phyloP scores from a whole-genome alignment of 2,113 vertebrate species.

The Tricholaema leucomelas region DNA sequence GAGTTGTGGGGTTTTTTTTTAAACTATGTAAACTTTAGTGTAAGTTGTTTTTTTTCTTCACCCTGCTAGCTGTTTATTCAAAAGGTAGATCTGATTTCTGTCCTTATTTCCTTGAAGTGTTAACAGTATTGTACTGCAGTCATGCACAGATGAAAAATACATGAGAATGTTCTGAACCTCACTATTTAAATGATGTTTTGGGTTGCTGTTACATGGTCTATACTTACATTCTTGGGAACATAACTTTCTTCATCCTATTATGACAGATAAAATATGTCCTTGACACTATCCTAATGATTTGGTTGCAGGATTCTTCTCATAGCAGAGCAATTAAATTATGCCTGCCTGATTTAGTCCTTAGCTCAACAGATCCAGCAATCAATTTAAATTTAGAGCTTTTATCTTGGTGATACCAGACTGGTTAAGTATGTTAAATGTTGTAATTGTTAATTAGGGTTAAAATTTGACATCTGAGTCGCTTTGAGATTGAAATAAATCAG shows the following conservation, averaged over 20 bases:
- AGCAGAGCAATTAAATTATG: slow-evolving; percentile 49
- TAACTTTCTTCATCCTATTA: slow-evolving; percentile 1
- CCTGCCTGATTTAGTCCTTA: slow-evolving; percentile 24
- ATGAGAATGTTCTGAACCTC: neutral
- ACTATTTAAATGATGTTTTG: neutral
- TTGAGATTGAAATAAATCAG: neutral
- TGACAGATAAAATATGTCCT: slow-evolving; percentile 23
- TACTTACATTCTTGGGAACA: neutral
- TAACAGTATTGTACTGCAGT: neutral
- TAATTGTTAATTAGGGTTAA: neutral
- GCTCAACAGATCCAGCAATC: neutral
- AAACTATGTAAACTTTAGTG: neutral
- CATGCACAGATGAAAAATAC: neutral
- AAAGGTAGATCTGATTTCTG: neutral
- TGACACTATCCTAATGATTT: slow-evolving; percentile 19
- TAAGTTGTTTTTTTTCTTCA: neutral
- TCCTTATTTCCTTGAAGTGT: neutral
- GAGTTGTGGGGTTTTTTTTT: neutral
- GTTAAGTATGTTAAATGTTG: neutral
- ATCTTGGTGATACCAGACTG: neutral
- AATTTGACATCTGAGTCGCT: neutral
- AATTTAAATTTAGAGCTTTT: slow-evolving; percentile 45
- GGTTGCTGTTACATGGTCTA: neutral
- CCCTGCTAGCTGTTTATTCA: neutral
- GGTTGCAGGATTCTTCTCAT: slow-evolving; percentile 19